Evolutionary conservation across 35 echinoderm and acorn worm genomes (phyloP), one percentile per base, ranked within the genome.

Genomic region (Ophioderma brevispina): DNA sequence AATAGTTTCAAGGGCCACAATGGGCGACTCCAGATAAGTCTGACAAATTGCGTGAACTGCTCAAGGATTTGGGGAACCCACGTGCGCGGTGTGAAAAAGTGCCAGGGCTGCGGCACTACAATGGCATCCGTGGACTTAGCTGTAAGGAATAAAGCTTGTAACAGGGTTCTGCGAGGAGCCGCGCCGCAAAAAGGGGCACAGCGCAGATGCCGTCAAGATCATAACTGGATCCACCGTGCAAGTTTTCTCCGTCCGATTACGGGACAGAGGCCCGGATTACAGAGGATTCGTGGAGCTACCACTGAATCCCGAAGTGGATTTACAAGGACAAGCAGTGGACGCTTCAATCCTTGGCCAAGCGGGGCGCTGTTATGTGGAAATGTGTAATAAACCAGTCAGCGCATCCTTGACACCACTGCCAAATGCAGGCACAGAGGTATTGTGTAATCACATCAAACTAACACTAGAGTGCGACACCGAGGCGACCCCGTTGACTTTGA

Each of bases 91-190:
- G 97, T 99, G 15, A 90, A 91, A 78, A 99, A 99, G 81, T 99
- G 97, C 50, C 97, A 93, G 37, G 91, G 70, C 37, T 99, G 97
- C 89, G 94, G 97, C n/a, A 91, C 87, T 88, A 95, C 64, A 99
- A 99, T 91, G 97, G 97, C 21, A 99, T 95, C 35, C 81, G 97
- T 18, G 94, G 97, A 30, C 85, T 99, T 6, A 94, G 97, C 75
- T 99, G 97, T 84, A 99, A 99, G 80, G n/a, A 99, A 99, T 70
- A 99, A 95, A 89, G 85, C 91, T 59, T 99, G 97, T 77, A 95
- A 95, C 91, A 95, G 90, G 87, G 92, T 94, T 32, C 86, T 99
- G 18, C 88, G 91, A 39, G 97, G 93, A 14, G 89, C 85, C 6
- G 93, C n/a, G 93, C 3, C 78, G 97, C 4, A 99, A 95, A 38